Evolutionary conservation across 1,140 invertebrate species (phyloP), one percentile per base, ranked within the genome.

Genomic region (Diploscapter pachys): DNA sequence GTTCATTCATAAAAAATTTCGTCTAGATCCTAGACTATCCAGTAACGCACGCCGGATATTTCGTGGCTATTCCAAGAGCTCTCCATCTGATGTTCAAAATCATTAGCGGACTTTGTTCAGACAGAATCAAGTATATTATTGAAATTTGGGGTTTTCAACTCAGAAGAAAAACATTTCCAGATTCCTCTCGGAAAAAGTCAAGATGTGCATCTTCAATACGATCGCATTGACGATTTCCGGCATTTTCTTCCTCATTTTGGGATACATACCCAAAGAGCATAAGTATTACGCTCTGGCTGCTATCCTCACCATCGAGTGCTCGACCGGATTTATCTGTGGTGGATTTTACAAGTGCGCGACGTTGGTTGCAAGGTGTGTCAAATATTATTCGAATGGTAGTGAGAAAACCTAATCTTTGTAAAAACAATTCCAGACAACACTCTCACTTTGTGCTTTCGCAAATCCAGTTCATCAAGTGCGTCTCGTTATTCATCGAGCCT

Each of bases 331-430:
- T 66, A 78, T 76, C 55, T 78, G 77, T 66, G 77, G 77, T 51
- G 77, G 77, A 2, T 78, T 78, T 53, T 78, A 78, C 77, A 78
- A 78, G 56, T 78, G 77, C 53, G 77, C 73, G 48, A 78, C 77
- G 5, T 63, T 78, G 5, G 77, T 78, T 11, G 74, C 77, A 9
- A 78, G 77, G 77, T 70, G 13, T 62, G 6, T 55, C 63, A 64
- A 52, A 2, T 31, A 31, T 31, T 31, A 31, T 1, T 31, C 31
- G 31, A 31, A 31, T 31, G 31, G 31, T 31, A 31, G 31, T 31
- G 31, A 31, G 31, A 31, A 31, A 31, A 31, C 31, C 31, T 31
- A 31, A 31, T 4, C 31, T 31, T 63, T 5, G 9, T n/a, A 64
- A 3, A 3, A 55, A 62, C 31, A n/a, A 50, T 77, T 78, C 69